Base-by-base conservation (phyloP, 2,797 vertebrate genomes). In the Peromyscus aztecus region DNA sequence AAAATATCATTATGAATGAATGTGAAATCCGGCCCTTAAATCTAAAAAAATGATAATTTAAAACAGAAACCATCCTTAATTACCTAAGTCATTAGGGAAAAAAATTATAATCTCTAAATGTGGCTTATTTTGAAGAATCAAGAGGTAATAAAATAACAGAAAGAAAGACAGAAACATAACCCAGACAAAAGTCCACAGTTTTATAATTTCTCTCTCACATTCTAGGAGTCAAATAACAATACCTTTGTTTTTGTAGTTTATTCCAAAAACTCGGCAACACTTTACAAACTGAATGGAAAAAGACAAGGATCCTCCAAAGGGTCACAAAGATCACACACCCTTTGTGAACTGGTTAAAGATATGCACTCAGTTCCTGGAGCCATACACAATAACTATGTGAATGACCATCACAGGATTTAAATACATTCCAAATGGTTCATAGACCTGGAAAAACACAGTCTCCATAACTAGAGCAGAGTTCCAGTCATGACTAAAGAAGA, bases 141-240 rank as follows among this genome's bases (percentile, higher is more conserved):
- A 24, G 13, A 95, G 46, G 21, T 73, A 93, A 46, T 61, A 88
- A 94, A 96, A 84, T 76, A 97, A 86, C 3, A 94, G 23, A 55
- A 89, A 11, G 31, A 82, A 94, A 91, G 43, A 31, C 6, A 95
- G 59, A 90, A 94, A 52, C 52, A 40, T 67, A 92, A 76, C 73
- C n/a, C 46, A 82, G 57, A 96, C 57, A 92, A 91, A 94, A 90
- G 65, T 16, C 65, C 87, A 84, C 27, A 94, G 63, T 24, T 93
- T 67, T 87, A 69, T 40, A 67, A 57, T 89, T 71, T 83, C n/a
- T 95, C 59, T 67, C 29, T 87, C 81, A 86, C 23, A 94, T 19
- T 69, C 23, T 67, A 90, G 71, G 21, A 52, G 46, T 63, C 24
- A 81, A 86, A 88, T 31, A 96, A 93, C 29, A 78, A 71, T 49